A percentile compares a stretch with the other conserved stretches of the same genome.
phyloP scores from a whole-genome alignment of 2,113 vertebrate genomes.

The Climacteris rufus region DNA sequence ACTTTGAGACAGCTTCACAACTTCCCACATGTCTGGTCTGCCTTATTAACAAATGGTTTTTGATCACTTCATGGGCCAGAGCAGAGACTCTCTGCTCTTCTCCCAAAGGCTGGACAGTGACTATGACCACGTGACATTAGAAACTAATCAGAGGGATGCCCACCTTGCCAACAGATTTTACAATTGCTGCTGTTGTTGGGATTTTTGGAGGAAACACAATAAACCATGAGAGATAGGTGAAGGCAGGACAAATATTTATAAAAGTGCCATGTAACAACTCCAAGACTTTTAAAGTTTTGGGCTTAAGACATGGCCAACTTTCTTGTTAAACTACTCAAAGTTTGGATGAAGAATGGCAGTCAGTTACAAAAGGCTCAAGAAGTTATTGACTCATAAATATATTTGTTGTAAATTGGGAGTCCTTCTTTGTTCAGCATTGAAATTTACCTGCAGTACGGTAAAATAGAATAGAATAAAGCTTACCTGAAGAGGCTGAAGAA shows the following conservation, averaged over 20 bases:
- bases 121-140: accelerated
- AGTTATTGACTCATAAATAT: neutral
- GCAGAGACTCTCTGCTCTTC: neutral
- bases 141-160: neutral
- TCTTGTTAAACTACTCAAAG: neutral
- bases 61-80: neutral
- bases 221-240: neutral
- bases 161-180: neutral
- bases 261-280: neutral
- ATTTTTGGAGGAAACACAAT: neutral
- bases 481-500: conserved; percentile 82
- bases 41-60: neutral
- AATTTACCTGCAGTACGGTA: neutral
- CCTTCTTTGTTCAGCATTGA: neutral
- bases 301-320: neutral
- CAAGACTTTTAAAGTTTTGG: neutral
- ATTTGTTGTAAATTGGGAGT: neutral
- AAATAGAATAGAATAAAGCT: conserved; percentile 14
- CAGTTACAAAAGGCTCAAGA: neutral
- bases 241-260: neutral
- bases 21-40: neutral
- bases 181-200: neutral
- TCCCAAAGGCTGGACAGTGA: neutral
- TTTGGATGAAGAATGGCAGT: neutral
- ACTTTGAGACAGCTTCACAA: neutral